phyloP scores from a whole-genome alignment of 2,113 vertebrate species.

The Cottus gobio region DNA sequence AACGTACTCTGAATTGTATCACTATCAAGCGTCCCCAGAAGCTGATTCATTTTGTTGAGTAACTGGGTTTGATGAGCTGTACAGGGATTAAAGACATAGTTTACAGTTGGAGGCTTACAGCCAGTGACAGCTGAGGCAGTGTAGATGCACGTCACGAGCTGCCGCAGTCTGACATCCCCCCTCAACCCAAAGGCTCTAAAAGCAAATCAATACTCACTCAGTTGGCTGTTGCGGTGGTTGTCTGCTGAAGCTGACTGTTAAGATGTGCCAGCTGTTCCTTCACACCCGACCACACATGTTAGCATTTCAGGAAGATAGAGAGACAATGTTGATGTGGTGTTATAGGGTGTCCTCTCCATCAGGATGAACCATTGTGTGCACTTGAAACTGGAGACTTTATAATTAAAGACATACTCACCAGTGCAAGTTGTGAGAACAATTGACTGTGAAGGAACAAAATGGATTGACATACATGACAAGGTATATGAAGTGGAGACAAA shows the following conservation, averaged over 20 bases:
- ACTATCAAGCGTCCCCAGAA: conserved; percentile 26
- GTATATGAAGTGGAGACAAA: not conserved
- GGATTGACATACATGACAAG: not conserved
- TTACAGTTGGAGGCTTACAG: conserved; percentile 19
- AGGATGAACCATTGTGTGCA: not conserved
- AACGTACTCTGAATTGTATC: conserved; percentile 42
- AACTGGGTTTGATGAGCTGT: conserved; percentile 51
- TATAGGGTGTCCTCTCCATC: not conserved
- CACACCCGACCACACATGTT: conserved; percentile 5
- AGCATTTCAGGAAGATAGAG: not conserved
- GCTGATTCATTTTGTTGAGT: conserved; percentile 19
- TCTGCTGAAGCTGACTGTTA: conserved; percentile 9
- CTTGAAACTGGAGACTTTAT: not conserved
- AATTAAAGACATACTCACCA: conserved; percentile 47
- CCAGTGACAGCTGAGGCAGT: not conserved
- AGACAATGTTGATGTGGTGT: not conserved
- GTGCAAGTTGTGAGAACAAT: not conserved
- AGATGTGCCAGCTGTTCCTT: not conserved
- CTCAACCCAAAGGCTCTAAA: conserved; percentile 11
- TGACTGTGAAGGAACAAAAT: conserved; percentile 23
- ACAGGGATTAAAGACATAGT: not conserved
- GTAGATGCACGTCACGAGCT: conserved; percentile 34
- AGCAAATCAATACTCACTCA: conserved; percentile 27
- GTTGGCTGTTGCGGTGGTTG: not conserved
- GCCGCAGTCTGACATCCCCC: conserved; percentile 3